Percentiles rank a stretch among this genome's conserved stretches.
phyloP scores from a whole-genome alignment of 2,797 vertebrate genomes.

The Cottoperca gobio region DNA sequence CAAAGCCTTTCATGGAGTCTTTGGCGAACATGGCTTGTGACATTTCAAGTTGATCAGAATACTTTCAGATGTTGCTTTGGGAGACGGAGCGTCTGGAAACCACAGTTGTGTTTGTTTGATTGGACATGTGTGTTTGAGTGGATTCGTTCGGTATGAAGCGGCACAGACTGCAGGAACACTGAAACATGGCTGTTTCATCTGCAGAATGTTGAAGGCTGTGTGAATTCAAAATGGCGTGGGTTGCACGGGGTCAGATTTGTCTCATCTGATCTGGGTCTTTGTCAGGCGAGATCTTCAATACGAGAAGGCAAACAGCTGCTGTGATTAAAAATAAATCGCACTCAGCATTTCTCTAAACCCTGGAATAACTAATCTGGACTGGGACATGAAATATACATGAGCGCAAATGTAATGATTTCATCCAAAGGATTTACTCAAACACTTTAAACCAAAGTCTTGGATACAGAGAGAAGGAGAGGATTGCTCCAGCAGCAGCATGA shows the following conservation, averaged over 20 bases:
- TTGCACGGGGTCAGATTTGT: conserved; percentile 73
- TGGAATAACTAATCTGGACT: conserved; percentile 85
- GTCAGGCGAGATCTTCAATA: conserved; percentile 79
- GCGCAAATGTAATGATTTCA: conserved; percentile 85
- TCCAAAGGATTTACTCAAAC: conserved; percentile 81
- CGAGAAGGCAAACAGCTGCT: conserved; percentile 85
- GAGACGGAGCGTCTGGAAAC: conserved; percentile 41
- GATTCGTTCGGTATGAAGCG: conserved; percentile 43
- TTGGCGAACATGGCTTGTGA: conserved; percentile 48
- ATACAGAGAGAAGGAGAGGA: conserved; percentile 17
- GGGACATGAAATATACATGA: conserved; percentile 83
- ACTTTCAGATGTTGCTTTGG: conserved; percentile 72
- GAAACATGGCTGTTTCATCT: conserved; percentile 21
- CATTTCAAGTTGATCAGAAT: conserved; percentile 66
- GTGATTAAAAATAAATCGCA: conserved; percentile 88
- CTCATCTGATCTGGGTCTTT: conserved; percentile 78
- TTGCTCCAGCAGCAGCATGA: conserved; percentile 17
- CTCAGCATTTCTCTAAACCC: conserved; percentile 84
- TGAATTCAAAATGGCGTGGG: conserved; percentile 57
- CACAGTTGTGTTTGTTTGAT: conserved; percentile 54
- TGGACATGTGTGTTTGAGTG: conserved; percentile 43
- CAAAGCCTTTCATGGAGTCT: conserved; percentile 44
- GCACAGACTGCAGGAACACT: conserved; percentile 8
- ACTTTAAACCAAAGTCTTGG: conserved; percentile 62
- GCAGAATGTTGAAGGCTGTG: conserved; percentile 29